A percentile compares a stretch with the other conserved stretches of the same genome.
These are phyloP conservation scores for Augochlorella aurata DNA, from an alignment of 2,888 invertebrate genomes.

Conservation along the genomic window DNA sequence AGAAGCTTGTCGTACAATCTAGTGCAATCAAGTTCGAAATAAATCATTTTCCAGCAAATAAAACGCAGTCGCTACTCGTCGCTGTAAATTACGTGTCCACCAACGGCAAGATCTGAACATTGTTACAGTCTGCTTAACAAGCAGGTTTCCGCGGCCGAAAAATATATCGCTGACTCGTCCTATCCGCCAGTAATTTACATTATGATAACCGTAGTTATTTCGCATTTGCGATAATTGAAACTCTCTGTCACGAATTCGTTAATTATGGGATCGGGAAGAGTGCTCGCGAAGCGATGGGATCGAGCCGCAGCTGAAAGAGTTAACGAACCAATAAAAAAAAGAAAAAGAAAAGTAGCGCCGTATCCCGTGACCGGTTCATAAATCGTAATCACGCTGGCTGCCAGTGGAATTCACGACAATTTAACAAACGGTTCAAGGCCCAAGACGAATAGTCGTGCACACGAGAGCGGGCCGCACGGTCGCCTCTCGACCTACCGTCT, in stretches of 20 bases:
- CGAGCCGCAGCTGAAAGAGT: slow-evolving; percentile 11
- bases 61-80: not conserved
- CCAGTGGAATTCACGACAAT: slow-evolving; percentile 69
- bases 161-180: not conserved
- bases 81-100: not conserved
- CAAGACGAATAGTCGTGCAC: slow-evolving; percentile 39
- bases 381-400: slow-evolving; percentile 74
- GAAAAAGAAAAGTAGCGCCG: slow-evolving; percentile 72
- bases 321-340: slow-evolving; percentile 40
- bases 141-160: not conserved
- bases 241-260: slow-evolving; percentile 44
- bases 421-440: slow-evolving; percentile 64
- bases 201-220: slow-evolving; percentile 8
- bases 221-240: slow-evolving; percentile 20
- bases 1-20: too few relatives aligned
- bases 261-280: slow-evolving; percentile 49
- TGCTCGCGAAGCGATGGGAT: not conserved
- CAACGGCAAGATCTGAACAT: not conserved
- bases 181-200: not conserved
- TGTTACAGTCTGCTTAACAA: not conserved
- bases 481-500: slow-evolving; percentile 25
- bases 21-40: too few relatives aligned
- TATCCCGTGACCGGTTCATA: slow-evolving; percentile 70
- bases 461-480: not conserved
- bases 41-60: too few relatives aligned